Evolutionary conservation across 2,113 vertebrate genomes (phyloP), one percentile per base, ranked within the genome.

Genomic region (Mus spicilegus): DNA sequence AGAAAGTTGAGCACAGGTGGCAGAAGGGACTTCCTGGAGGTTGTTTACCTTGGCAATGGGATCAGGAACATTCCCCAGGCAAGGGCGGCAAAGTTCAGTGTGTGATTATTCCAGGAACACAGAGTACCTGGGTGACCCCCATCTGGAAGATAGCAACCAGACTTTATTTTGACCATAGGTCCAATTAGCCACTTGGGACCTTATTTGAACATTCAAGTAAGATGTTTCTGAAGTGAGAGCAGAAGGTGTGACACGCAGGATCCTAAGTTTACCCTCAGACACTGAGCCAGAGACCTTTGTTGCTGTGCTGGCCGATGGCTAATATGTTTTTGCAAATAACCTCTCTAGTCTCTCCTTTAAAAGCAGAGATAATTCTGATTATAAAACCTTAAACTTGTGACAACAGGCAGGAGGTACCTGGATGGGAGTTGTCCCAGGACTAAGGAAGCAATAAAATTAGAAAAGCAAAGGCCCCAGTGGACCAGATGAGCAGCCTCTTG

Each of bases 1-100:
- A 46, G 39, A 93, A 56, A 80, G 56, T 36, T 36, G 36, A 42
- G 19, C 26, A 20, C 24, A 81, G 22, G 39, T 89, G 39, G 69
- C 56, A 84, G 49, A 75, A 65, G 56, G 77, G 56, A 90, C 69
- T 90, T 84, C 69, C 70, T 51, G 33, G 67, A 84, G 77, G 4
- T 46, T 72, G 39, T 93, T 89, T 81, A 89, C 42, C 39, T 88
- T 84, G 77, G 67, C 42, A 33, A 19, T 33, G 33, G 56, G 24
- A 42, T 56, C 22, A 63, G 54, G 65, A 90, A 84, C 69, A 17
- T 42, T 26, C 56, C 46, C 67, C 42, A 36, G 46, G 56, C 33
- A 54, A 84, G 77, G 36, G 93, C 77, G 72, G 70, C 87, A 84
- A 89, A 75, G 56, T 75, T 81, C 75, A 80, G n/a, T 72, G 69